Percentiles rank a stretch among this genome's conserved stretches.
phyloP scores from a whole-genome alignment of 2,113 vertebrate species.

The Hepsetus odoe region DNA sequence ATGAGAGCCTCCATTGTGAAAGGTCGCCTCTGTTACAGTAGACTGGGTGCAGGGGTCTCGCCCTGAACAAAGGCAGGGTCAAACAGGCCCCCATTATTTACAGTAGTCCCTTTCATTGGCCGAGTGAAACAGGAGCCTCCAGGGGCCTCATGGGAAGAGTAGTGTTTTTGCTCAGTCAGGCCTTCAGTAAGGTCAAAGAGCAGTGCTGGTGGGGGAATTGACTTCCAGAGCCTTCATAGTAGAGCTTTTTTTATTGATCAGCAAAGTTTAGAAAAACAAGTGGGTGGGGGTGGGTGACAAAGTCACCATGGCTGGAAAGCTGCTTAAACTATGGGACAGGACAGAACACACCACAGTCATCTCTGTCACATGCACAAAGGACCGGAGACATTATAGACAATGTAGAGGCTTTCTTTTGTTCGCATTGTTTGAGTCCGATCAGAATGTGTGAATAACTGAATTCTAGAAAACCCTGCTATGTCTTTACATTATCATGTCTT shows the following conservation, averaged over 20 bases:
- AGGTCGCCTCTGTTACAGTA: conserved; percentile 77
- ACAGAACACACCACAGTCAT: conserved; percentile 29
- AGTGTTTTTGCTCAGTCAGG: conserved; percentile 87
- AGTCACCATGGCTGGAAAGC: conserved; percentile 9
- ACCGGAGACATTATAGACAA: conserved; percentile 29
- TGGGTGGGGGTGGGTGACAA: background rate
- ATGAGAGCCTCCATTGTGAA: conserved; percentile 74
- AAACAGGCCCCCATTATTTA: conserved; percentile 82
- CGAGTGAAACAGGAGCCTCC: conserved; percentile 78
- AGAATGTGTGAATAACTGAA: conserved; percentile 9
- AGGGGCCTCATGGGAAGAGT: conserved; percentile 70
- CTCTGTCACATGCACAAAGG: conserved; percentile 35
- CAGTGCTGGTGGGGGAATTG: conserved; percentile 70
- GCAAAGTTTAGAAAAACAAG: conserved; percentile 55
- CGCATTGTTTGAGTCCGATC: conserved; percentile 18
- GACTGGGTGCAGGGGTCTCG: conserved; percentile 74
- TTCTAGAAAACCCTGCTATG: background rate
- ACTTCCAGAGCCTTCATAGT: conserved; percentile 72
- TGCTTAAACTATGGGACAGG: conserved; percentile 12
- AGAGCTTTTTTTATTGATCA: conserved; percentile 59
- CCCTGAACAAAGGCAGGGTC: conserved; percentile 77
- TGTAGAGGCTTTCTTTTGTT: conserved; percentile 42
- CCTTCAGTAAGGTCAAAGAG: conserved; percentile 81
- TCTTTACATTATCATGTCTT: background rate
- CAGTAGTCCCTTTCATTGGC: conserved; percentile 85